Evolutionary conservation across 2,797 vertebrate genomes (phyloP).

Genomic region (Odontamblyopus rebecca): DNA sequence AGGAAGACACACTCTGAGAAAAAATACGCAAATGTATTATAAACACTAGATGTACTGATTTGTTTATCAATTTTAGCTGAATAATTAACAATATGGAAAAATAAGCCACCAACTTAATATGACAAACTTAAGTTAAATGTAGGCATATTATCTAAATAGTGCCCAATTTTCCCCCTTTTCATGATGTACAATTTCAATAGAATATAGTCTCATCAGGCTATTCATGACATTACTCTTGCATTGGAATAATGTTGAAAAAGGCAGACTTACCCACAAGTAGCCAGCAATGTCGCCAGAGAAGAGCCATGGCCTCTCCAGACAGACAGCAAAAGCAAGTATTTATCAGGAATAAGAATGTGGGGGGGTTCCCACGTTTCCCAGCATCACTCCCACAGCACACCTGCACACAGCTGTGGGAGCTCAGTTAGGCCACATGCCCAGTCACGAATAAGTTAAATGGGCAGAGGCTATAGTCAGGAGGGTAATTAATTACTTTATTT

Average conservation of each 20-base stretch:
- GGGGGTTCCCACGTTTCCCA: constrained; percentile 57
- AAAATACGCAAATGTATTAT: neutral
- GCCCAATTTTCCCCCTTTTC: too few species aligned
- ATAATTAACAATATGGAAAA: neutral
- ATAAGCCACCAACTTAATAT: neutral
- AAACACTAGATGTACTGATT: neutral
- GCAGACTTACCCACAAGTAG: constrained; percentile 52
- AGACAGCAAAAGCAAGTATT: constrained; percentile 31
- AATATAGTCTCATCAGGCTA: neutral
- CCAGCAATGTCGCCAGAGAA: constrained; percentile 10
- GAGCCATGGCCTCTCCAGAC: constrained; percentile 40
- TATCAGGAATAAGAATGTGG: constrained; percentile 61
- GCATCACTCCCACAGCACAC: constrained; percentile 68
- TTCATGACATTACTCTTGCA: neutral
- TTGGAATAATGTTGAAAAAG: neutral
- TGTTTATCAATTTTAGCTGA: neutral
- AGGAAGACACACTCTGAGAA: constrained; percentile 46
- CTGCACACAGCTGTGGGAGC: constrained; percentile 30
- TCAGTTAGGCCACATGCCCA: neutral
- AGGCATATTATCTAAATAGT: too few species aligned
- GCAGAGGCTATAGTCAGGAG: neutral
- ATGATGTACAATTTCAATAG: too few species aligned
- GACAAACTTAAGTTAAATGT: neutral
- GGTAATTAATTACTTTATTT: neutral
- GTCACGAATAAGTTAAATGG: neutral